A percentile compares a stretch with the other conserved stretches of the same genome.
phyloP scores from a whole-genome alignment of 2,888 invertebrate species.

The Chrysolina haemoptera region DNA sequence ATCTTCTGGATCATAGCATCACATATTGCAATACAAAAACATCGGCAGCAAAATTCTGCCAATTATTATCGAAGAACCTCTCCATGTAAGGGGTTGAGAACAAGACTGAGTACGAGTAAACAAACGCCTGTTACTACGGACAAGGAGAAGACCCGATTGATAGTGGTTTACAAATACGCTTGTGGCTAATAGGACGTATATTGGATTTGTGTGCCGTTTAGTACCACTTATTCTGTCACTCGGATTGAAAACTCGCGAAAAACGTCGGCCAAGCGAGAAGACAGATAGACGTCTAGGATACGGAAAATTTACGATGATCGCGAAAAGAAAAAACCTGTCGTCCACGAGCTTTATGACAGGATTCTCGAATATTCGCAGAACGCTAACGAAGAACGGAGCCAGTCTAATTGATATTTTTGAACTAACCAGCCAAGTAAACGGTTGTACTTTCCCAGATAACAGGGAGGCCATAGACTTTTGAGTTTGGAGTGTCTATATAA shows the following conservation, averaged over 20 bases:
- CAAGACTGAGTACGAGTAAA: slow-evolving; percentile 51
- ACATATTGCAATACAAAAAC: slow-evolving; percentile 22
- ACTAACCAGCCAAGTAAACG: too few species aligned
- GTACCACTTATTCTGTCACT: slow-evolving; percentile 59
- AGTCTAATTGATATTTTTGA: too few species aligned
- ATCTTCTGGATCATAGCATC: slow-evolving; percentile 37
- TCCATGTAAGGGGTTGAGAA: slow-evolving; percentile 56
- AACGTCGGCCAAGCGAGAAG: slow-evolving; percentile 34
- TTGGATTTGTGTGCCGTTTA: slow-evolving; percentile 61
- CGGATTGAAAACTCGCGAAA: slow-evolving; percentile 37
- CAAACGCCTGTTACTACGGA: slow-evolving; percentile 38
- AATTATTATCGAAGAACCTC: slow-evolving; percentile 42
- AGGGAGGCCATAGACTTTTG: too few species aligned
- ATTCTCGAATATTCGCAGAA: background rate
- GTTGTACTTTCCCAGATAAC: too few species aligned
- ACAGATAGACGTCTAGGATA: slow-evolving; percentile 42
- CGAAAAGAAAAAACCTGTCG: background rate
- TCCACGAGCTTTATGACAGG: background rate
- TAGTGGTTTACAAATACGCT: slow-evolving; percentile 58
- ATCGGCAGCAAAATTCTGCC: slow-evolving; percentile 34
- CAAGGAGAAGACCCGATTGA: slow-evolving; percentile 58
- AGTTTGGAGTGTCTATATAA: too few species aligned
- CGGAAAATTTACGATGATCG: slow-evolving; percentile 27
- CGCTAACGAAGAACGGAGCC: too few species aligned
- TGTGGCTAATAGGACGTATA: slow-evolving; percentile 63